phyloP scores from a whole-genome alignment of 1,140 invertebrate species.

The Agrilus planipennis region DNA sequence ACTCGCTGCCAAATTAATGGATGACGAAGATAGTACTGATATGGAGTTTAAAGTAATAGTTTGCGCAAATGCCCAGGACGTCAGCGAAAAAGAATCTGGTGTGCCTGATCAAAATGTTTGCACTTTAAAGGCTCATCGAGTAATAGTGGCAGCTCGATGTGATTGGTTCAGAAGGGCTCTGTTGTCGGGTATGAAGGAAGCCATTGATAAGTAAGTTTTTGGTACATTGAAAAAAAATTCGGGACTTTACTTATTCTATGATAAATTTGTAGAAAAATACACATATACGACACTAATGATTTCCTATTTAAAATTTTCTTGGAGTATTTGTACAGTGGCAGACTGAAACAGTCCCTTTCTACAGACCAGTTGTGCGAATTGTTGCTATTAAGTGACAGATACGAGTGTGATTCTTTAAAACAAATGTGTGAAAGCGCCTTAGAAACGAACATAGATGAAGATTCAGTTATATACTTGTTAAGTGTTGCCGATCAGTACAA shows the following conservation, averaged over 20 bases:
- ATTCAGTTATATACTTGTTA: slow-evolving; percentile 50
- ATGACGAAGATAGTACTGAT: slow-evolving; percentile 41
- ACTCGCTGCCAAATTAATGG: slow-evolving; percentile 41
- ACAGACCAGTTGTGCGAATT: slow-evolving; percentile 52
- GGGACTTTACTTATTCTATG: slow-evolving; percentile 8
- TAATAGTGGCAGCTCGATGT: slow-evolving; percentile 53
- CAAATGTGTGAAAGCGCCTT: slow-evolving; percentile 48
- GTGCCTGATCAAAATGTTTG: slow-evolving; percentile 17
- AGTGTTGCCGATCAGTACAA: slow-evolving; percentile 55
- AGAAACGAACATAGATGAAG: slow-evolving; percentile 45
- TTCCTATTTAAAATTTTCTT: slow-evolving; percentile 49
- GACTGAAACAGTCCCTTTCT: slow-evolving; percentile 37
- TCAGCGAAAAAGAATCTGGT: slow-evolving; percentile 7
- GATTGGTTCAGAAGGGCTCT: slow-evolving; percentile 59
- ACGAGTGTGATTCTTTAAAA: slow-evolving; percentile 46
- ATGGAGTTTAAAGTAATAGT: slow-evolving; percentile 52
- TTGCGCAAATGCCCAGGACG: slow-evolving; percentile 10
- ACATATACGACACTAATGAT: slow-evolving; percentile 51
- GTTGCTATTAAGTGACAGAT: slow-evolving; percentile 44
- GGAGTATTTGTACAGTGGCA: slow-evolving; percentile 51
- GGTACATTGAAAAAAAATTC: too few relatives aligned
- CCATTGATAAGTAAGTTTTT: slow-evolving; percentile 46
- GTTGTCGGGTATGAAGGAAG: slow-evolving; percentile 58
- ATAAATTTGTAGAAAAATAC: slow-evolving; percentile 44
- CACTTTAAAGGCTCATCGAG: slow-evolving; percentile 46